Percentiles rank a stretch among this genome's conserved stretches.
These are phyloP conservation scores for Melinopterus prodromus DNA, from an alignment of 2,888 invertebrate species.

Conservation along the genomic window DNA sequence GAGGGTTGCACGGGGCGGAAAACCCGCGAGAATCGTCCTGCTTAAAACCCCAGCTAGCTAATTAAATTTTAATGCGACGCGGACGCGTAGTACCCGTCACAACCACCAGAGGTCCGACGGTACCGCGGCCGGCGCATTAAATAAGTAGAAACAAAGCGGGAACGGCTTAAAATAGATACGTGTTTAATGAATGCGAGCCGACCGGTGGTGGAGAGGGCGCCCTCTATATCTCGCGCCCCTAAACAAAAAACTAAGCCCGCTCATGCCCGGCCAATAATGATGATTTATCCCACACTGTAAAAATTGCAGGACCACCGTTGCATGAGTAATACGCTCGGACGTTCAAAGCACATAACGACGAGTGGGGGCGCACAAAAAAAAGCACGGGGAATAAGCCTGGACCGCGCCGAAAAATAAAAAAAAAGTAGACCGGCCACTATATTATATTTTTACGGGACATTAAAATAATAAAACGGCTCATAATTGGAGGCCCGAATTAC, in stretches of 20 bases:
- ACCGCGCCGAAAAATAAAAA: constrained; percentile 49
- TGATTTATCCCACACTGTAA: constrained; percentile 68
- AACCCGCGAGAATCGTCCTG: not conserved
- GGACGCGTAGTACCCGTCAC: constrained; percentile 13
- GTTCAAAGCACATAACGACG: constrained; percentile 58
- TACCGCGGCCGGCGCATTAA: constrained; percentile 48
- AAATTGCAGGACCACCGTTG: constrained; percentile 65
- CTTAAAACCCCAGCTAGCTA: not conserved
- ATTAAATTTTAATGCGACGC: constrained; percentile 8
- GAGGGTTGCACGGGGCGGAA: not conserved
- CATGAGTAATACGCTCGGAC: constrained; percentile 65
- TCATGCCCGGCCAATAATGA: constrained; percentile 65
- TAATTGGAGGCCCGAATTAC: constrained; percentile 39
- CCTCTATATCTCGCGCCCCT: not conserved
- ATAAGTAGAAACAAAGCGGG: constrained; percentile 57
- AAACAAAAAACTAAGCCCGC: constrained; percentile 39
- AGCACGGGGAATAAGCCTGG: constrained; percentile 54
- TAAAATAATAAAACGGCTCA: constrained; percentile 48
- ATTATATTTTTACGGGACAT: constrained; percentile 59
- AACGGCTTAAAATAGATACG: constrained; percentile 51
- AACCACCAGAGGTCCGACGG: constrained; percentile 5
- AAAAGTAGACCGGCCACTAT: constrained; percentile 49
- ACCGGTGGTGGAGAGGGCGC: not conserved
- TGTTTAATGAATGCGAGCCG: constrained; percentile 47
- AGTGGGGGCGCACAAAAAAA: constrained; percentile 45